Evolutionary conservation across 1,140 invertebrate species (phyloP), one percentile per base, ranked within the genome.

Genomic region (Cydia splendana): DNA sequence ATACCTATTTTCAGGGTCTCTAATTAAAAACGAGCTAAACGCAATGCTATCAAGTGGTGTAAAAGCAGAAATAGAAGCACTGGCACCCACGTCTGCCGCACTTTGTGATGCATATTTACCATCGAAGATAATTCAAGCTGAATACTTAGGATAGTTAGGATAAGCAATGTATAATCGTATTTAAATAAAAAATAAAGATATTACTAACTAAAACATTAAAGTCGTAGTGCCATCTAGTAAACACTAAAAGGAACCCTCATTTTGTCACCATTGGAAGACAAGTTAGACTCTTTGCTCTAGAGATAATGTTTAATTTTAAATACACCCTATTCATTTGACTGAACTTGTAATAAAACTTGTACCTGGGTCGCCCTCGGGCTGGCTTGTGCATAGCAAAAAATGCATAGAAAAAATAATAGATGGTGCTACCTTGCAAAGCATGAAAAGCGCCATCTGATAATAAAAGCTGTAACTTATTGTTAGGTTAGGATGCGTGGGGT

Each of bases 41-140:
- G 76, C 75, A 51, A 91, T 92, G 87, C 75, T 89, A 57, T 45
- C 75, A 10, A 83, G 84, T 67, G 88, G 88, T 1, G 65, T 88
- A 0, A 93, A 93, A 74, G 90, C 88, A 0, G 91, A 93, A 75
- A 87, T 93, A 57, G 91, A 93, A 81, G 88, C 88, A 0, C 75
- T 93, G 57, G 87, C 86, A 0, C 83, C 88, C 3, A 88, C 85
- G 12, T 79, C 85, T 6, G 86, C 88, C 9, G 88, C 88, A 0
- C 83, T 93, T 1, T 92, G 89, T 75, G 91, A 93, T 75, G 86
- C 86, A 0, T 93, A 93, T 71, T 75, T 93, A 24, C 89, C 91
- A 15, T 84, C 88, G 4, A 91, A 91, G 84, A 82, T 93, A 28
- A 90, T 93, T 78, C 83, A 88, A 28, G 84, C 74, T 5, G 81